These are phyloP conservation scores for Equus quagga DNA, from an alignment of 2,113 vertebrate genomes.

Conservation along the genomic window DNA sequence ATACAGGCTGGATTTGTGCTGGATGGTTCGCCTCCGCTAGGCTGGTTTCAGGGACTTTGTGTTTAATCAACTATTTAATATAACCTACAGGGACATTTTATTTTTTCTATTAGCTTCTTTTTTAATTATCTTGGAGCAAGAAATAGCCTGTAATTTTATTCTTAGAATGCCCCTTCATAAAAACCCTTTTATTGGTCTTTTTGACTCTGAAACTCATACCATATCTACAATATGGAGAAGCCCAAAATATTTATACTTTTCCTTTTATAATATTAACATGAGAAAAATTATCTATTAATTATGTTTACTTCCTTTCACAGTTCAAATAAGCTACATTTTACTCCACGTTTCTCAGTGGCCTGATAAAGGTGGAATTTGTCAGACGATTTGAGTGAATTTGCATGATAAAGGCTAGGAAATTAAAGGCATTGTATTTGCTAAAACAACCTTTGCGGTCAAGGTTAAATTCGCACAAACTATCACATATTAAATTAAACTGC, in stretches of 20 bases:
- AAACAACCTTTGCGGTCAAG: neutral
- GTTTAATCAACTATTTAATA: neutral
- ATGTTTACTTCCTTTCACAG: neutral
- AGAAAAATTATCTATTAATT: neutral
- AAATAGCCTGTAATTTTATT: slow-evolving; percentile 48
- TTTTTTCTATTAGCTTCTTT: neutral
- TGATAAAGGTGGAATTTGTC: slow-evolving; percentile 1
- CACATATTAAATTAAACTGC: slow-evolving; percentile 23
- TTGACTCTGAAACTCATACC: slow-evolving; percentile 16
- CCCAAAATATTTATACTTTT: neutral
- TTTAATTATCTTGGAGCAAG: neutral
- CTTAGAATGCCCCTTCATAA: slow-evolving; percentile 31
- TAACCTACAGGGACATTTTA: neutral
- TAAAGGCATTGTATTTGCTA: slow-evolving; percentile 53
- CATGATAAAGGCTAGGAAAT: slow-evolving; percentile 21
- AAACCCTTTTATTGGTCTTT: neutral
- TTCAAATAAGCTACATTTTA: neutral
- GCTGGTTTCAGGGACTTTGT: neutral
- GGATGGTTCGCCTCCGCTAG: neutral
- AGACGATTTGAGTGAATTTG: neutral
- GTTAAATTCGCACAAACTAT: slow-evolving; percentile 39
- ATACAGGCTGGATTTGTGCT: neutral
- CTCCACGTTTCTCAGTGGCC: neutral
- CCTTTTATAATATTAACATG: neutral
- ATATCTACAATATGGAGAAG: neutral